Conservation (phyloP, 2,113 vertebrate species). For the Paralichthys olivaceus region DNA sequence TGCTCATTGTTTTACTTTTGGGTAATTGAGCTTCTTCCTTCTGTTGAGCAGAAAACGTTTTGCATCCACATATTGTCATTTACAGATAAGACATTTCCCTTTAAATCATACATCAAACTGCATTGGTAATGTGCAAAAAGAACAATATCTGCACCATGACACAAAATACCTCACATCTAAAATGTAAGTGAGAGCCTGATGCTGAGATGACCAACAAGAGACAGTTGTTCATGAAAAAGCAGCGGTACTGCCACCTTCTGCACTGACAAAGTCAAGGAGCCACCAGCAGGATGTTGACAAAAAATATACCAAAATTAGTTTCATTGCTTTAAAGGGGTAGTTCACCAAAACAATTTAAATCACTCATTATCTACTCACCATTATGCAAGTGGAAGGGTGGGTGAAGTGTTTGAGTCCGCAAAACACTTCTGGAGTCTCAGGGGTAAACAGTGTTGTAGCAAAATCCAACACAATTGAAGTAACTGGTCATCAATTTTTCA, state of each 20-base stretch:
- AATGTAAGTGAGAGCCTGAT: conserved; percentile 9
- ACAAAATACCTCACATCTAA: neutral
- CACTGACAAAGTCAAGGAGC: conserved; percentile 25
- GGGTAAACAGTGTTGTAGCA: too few relatives aligned
- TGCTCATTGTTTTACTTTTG: too few relatives aligned
- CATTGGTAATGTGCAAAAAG: neutral
- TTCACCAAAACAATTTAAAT: too few relatives aligned
- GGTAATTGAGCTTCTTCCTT: neutral
- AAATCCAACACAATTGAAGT: too few relatives aligned
- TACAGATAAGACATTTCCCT: neutral
- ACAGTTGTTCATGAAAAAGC: conserved; percentile 14
- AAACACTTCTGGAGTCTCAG: too few relatives aligned
- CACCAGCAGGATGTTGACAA: conserved; percentile 3
- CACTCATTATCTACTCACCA: too few relatives aligned
- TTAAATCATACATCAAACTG: neutral
- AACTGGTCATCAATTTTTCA: too few relatives aligned
- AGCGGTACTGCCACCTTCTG: conserved; percentile 47
- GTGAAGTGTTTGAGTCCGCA: too few relatives aligned
- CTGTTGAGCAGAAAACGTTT: neutral
- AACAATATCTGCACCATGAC: neutral
- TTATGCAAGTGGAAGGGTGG: too few relatives aligned
- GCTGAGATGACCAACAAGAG: conserved; percentile 24
- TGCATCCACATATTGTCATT: neutral
- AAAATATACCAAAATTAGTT: conserved; percentile 13
- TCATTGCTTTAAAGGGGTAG: conserved; percentile 17